These are phyloP conservation scores for Emmelina monodactyla DNA, from an alignment of 2,888 invertebrate genomes.

Conservation along the genomic window DNA sequence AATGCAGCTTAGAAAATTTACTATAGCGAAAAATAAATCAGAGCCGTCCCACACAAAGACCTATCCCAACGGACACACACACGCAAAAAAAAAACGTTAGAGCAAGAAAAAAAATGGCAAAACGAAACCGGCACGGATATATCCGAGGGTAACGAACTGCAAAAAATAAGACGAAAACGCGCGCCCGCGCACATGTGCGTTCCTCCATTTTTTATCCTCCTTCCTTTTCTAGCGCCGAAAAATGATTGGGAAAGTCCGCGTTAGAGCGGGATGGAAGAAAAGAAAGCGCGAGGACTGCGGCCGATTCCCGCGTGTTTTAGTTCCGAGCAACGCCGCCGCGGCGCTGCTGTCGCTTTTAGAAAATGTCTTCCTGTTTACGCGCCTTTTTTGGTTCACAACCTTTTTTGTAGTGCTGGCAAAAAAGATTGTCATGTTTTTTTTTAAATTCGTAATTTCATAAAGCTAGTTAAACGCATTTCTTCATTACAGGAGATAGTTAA, in stretches of 20 bases:
- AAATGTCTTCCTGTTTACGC: conserved; percentile 56
- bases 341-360: conserved; percentile 41
- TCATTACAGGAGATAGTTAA: too few relatives aligned
- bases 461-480: too few relatives aligned
- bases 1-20: too few relatives aligned
- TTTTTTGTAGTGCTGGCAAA: background rate
- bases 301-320: conserved; percentile 41
- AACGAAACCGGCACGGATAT: conserved; percentile 36
- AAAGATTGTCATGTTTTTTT: too few relatives aligned
- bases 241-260: conserved; percentile 24
- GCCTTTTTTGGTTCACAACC: conserved; percentile 23
- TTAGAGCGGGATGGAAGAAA: conserved; percentile 38
- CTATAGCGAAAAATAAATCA: conserved; percentile 24
- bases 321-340: conserved; percentile 43
- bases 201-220: conserved; percentile 51
- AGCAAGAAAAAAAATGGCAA: conserved; percentile 31
- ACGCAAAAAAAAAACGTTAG: conserved; percentile 31
- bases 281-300: conserved; percentile 52
- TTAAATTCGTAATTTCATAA: too few relatives aligned
- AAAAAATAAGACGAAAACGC: conserved; percentile 59
- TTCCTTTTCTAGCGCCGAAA: conserved; percentile 51
- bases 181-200: conserved; percentile 60
- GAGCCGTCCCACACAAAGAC: conserved; percentile 45
- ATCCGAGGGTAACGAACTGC: conserved; percentile 56
- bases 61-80: conserved; percentile 48